Percentiles rank a stretch among this genome's conserved stretches.
These are phyloP conservation scores for Apotomis capreana DNA, from an alignment of 2,888 invertebrate genomes.

Conservation along the genomic window DNA sequence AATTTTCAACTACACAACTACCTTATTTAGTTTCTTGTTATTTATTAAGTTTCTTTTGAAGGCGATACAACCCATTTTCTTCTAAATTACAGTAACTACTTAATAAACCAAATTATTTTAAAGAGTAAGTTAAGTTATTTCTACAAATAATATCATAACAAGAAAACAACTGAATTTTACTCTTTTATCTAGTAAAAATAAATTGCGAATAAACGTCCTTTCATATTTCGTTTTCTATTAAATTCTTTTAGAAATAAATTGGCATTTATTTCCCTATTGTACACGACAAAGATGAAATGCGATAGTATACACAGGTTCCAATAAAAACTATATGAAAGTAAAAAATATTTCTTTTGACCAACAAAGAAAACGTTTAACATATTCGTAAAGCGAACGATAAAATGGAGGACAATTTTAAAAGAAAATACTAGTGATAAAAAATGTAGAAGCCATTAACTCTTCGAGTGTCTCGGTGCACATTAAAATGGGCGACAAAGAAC, in stretches of 20 bases:
- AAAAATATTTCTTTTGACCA: not conserved
- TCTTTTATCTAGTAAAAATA: conserved; percentile 12
- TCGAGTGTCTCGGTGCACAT: conserved; percentile 20
- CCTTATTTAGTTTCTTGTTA: not conserved
- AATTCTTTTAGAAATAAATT: conserved; percentile 19
- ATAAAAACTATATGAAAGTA: not conserved
- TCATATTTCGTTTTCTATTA: conserved; percentile 7
- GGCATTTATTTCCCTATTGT: conserved; percentile 21
- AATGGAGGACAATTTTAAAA: conserved; percentile 24
- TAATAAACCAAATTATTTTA: not conserved
- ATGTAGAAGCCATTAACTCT: conserved; percentile 31
- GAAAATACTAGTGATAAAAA: conserved; percentile 15
- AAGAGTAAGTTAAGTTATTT: conserved; percentile 9
- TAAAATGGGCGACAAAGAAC: conserved; percentile 23
- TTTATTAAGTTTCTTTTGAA: not conserved
- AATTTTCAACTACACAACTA: too few species aligned
- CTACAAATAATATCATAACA: not conserved
- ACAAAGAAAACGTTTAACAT: conserved; percentile 9
- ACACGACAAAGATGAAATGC: conserved; percentile 13
- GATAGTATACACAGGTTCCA: conserved; percentile 3
- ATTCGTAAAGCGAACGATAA: conserved; percentile 1
- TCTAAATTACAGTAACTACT: not conserved
- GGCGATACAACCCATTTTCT: not conserved
- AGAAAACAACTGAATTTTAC: not conserved
- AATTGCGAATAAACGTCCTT: conserved; percentile 20